Conservation (phyloP, 53 echinoderm and acorn worm genomes). For the Arbacia lixula region DNA sequence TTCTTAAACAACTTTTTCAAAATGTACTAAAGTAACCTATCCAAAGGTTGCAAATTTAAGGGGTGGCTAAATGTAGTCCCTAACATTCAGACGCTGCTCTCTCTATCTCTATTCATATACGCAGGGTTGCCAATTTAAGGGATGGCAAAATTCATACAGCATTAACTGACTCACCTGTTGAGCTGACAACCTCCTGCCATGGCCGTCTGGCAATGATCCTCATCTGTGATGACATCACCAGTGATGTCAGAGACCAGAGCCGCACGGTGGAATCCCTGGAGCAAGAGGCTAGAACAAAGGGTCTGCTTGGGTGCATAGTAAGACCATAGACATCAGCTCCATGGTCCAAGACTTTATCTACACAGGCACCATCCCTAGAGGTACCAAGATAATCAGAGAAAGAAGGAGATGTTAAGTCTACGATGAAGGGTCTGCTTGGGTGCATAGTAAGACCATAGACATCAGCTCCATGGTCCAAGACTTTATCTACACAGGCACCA, state of each 20-base stretch:
- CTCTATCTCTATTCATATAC: too few species aligned
- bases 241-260: conserved; percentile 86
- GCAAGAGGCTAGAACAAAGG: conserved; percentile 92
- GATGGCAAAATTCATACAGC: neutral
- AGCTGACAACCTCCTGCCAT: conserved; percentile 79
- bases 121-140: neutral
- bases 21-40: too few species aligned
- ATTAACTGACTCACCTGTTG: conserved; percentile 76
- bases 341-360: conserved; percentile 91
- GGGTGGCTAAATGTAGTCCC: too few species aligned
- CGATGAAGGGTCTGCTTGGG: conserved; percentile 88
- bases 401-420: neutral
- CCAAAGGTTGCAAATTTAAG: too few species aligned
- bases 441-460: conserved; percentile 97
- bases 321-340: conserved; percentile 99
- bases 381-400: neutral
- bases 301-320: conserved; percentile 88
- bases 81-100: too few species aligned
- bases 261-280: conserved; percentile 95
- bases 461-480: conserved; percentile 97
- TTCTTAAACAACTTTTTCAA: too few species aligned
- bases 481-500: conserved; percentile 93
- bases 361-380: conserved; percentile 93
- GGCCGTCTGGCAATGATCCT: conserved; percentile 82
- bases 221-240: conserved; percentile 86